These are phyloP conservation scores for Sternotherus odoratus DNA, from an alignment of 2,797 vertebrate species.

Conservation along the genomic window DNA sequence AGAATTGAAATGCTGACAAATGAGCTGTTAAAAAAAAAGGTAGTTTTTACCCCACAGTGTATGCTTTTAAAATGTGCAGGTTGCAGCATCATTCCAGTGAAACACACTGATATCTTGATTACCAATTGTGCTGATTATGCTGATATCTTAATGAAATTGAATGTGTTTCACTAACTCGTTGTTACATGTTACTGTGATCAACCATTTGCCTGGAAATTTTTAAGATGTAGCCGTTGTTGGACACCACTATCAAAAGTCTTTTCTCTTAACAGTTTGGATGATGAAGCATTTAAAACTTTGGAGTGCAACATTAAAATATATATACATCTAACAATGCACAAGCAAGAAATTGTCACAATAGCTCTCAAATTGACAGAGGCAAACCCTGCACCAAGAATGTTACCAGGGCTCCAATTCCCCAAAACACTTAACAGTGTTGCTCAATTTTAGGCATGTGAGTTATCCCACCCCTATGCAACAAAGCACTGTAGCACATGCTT, in stretches of 20 bases:
- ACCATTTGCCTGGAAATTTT: not conserved
- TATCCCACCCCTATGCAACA: not conserved
- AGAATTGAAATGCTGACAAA: not conserved
- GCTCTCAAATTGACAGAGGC: not conserved
- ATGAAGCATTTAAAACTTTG: not conserved
- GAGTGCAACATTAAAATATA: not conserved
- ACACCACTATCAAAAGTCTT: not conserved
- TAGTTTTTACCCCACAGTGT: rapidly evolving
- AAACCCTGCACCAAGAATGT: not conserved
- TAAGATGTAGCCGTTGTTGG: not conserved
- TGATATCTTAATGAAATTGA: not conserved
- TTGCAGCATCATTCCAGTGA: not conserved
- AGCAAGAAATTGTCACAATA: not conserved
- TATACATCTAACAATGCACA: not conserved
- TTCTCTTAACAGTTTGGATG: not conserved
- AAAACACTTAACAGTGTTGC: not conserved
- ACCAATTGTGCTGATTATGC: not conserved
- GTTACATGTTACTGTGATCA: not conserved
- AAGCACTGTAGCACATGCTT: not conserved
- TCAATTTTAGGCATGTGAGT: not conserved
- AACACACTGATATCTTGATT: not conserved
- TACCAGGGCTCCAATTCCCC: no score
- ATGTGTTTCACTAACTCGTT: not conserved
- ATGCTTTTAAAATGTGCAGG: not conserved
- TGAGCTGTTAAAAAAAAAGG: rapidly evolving